Percentiles rank a stretch among this genome's conserved stretches.
phyloP scores from a whole-genome alignment of 1,140 invertebrate genomes.

The Pachypsylla venusta region DNA sequence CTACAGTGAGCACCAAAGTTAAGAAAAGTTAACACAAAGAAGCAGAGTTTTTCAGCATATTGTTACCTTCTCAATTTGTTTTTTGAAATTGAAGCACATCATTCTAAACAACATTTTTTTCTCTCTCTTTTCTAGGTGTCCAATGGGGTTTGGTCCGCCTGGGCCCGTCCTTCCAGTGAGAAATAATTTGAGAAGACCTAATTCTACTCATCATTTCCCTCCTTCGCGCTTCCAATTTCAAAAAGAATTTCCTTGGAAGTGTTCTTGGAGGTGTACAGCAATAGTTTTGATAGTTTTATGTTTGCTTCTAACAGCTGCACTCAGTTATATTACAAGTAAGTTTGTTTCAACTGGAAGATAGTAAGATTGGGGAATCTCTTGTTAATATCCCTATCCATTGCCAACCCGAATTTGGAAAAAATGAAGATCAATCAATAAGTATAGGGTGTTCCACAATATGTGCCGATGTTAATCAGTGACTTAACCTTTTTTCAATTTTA shows the following conservation, averaged over 20 bases:
- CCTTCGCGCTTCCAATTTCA: slow-evolving; percentile 67
- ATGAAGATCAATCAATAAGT: too few relatives aligned
- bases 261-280: slow-evolving; percentile 79
- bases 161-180: slow-evolving; percentile 56
- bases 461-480: too few relatives aligned
- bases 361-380: too few relatives aligned
- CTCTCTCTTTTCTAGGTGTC: slow-evolving; percentile 31
- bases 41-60: too few relatives aligned
- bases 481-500: too few relatives aligned
- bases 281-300: slow-evolving; percentile 69
- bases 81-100: too few relatives aligned
- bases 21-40: too few relatives aligned
- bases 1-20: too few relatives aligned
- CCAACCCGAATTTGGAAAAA: too few relatives aligned
- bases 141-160: slow-evolving; percentile 43
- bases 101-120: neutral
- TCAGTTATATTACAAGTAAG: slow-evolving; percentile 78
- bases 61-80: too few relatives aligned
- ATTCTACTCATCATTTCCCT: slow-evolving; percentile 43
- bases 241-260: slow-evolving; percentile 69
- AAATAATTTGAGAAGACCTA: slow-evolving; percentile 47
- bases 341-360: slow-evolving; percentile 15
- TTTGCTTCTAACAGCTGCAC: slow-evolving; percentile 58
- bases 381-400: too few relatives aligned
- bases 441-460: too few relatives aligned